Base-by-base conservation (phyloP, 2,888 invertebrate species). In the Erebia aethiops region DNA sequence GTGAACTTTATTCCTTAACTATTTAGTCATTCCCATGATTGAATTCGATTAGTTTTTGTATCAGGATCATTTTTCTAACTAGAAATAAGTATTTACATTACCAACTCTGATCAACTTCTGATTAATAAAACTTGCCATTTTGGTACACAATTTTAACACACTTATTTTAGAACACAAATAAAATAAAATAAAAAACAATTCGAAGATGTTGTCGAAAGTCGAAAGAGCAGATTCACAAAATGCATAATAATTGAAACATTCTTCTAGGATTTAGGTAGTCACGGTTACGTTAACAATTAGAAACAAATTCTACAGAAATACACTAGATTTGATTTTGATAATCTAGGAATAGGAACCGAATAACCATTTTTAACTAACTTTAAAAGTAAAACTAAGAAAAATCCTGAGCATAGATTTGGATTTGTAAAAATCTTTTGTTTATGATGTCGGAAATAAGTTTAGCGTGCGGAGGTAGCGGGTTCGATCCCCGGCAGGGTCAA, bases 11-110 rank as follows among this genome's bases (percentile, higher is more conserved):
- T 56, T 35, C 35, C 7, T n/a, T 46, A 13, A 41, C 56, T 51
- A 18, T 35, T 66, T 14, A 57, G 26, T 71, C 41, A 52, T 52
- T 58, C 49, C 43, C 56, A 14, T 46, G 13, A 64, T 46, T 57
- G 11, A 49, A 18, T 64, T 67, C 49, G 54, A n/a, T 62, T 67
- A 66, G 67, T 51, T 67, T 57, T 46, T 13, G 21, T 49, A 46
- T 57, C 41, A 46, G 43, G 43, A 16, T 9, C n/a, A 43, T 18
- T 64, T 64, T 26, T 5, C 14, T 35, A 16, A 13, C 35, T 64
- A 64, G 16, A 52, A 16, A 43, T 63, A 51, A 14, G 5, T 14
- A 43, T 16, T 54, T n/a, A 52, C n/a, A n/a, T 9, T 52, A n/a
- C 16, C 9, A 54, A 26, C 26, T 26, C 3, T 26, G 26, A 26